Conservation (phyloP, 2,113 vertebrate genomes). For the Melanostigma gelatinosum region DNA sequence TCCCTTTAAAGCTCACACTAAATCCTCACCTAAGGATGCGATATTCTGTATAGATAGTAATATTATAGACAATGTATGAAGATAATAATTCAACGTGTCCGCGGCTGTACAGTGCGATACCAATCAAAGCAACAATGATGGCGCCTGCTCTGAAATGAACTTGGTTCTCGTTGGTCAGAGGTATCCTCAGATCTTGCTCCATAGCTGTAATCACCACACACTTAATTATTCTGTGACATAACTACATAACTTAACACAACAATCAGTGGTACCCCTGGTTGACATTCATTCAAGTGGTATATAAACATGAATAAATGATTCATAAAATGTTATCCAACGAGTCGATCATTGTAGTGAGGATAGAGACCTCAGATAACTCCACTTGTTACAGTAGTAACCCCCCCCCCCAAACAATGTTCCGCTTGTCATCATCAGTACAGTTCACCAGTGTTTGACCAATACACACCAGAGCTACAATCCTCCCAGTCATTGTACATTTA, state of each 20-base stretch:
- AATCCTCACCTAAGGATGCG: background rate
- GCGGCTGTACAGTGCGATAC: background rate
- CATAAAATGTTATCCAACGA: background rate
- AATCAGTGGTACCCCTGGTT: background rate
- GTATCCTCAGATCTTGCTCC: background rate
- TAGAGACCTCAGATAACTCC: background rate
- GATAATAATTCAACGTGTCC: background rate
- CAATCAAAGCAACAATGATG: background rate
- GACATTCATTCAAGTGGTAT: background rate
- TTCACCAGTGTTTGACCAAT: conserved; percentile 19
- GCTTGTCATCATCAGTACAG: conserved; percentile 31
- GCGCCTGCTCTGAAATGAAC: background rate
- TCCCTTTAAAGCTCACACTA: background rate
- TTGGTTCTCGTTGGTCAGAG: background rate
- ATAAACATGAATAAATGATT: background rate
- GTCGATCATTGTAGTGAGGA: background rate
- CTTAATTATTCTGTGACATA: background rate
- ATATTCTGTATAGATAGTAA: background rate
- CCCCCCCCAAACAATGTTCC: background rate
- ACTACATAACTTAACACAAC: background rate
- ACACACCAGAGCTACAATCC: conserved; percentile 17
- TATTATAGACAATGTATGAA: background rate
- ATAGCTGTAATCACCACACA: background rate
- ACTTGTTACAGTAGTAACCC: too few species aligned
- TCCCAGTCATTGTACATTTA: conserved; percentile 4